A percentile compares a stretch with the other conserved stretches of the same genome.
Conservation (phyloP, 2,888 invertebrate species). For the Eristalis pertinax region DNA sequence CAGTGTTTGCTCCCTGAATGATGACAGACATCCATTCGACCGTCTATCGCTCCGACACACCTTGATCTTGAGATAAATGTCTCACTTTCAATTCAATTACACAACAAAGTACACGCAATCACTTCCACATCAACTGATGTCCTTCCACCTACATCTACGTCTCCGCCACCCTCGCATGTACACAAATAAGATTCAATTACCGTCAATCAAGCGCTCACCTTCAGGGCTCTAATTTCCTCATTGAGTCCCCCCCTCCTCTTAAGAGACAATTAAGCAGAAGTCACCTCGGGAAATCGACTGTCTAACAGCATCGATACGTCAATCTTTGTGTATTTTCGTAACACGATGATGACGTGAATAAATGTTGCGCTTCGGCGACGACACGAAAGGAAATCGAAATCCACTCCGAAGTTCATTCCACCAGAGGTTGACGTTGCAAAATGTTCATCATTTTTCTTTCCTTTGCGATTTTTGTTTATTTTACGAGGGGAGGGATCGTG, state of each 20-base stretch:
- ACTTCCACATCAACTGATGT: not conserved
- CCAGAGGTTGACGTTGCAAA: not conserved
- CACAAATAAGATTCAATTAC: conserved; percentile 38
- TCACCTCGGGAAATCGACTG: conserved; percentile 31
- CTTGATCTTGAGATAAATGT: not conserved
- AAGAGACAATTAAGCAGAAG: conserved; percentile 44
- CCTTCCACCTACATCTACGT: not conserved
- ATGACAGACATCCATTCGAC: not conserved
- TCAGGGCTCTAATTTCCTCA: conserved; percentile 56
- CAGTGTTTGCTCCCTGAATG: not conserved
- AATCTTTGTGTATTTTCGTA: not conserved
- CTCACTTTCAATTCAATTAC: not conserved
- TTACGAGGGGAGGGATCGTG: not conserved
- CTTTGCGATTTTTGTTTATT: not conserved
- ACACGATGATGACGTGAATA: not conserved
- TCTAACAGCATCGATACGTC: conserved; percentile 16
- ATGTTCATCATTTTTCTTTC: not conserved
- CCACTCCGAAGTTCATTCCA: not conserved
- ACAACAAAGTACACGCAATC: not conserved
- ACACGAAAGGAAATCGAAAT: not conserved
- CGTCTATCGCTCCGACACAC: not conserved
- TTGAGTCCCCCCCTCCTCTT: not conserved
- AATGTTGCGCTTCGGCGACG: not conserved
- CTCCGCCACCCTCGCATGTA: not conserved
- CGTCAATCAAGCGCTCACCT: conserved; percentile 55